Percentiles rank a stretch among this genome's conserved stretches.
Conservation (phyloP, 2,113 vertebrate genomes). For the Pseudolaguvia tuberculata region DNA sequence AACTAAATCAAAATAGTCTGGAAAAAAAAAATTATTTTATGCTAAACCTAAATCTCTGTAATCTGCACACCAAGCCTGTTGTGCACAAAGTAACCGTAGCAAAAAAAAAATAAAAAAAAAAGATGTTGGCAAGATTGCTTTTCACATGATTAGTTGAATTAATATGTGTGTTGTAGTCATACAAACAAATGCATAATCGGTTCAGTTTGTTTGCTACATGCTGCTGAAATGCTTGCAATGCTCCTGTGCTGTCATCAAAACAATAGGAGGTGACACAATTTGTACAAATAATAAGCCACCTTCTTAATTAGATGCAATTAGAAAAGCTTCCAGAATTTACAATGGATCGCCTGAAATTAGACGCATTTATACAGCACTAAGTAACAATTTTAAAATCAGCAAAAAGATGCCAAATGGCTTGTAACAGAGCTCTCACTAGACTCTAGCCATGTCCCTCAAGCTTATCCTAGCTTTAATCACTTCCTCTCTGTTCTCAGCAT, state of each 20-base stretch:
- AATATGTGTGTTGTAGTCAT: background rate
- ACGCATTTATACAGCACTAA: background rate
- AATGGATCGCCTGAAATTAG: background rate
- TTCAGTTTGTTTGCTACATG: background rate
- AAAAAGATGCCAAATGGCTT: conserved; percentile 11
- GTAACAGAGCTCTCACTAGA: background rate
- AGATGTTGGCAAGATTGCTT: background rate
- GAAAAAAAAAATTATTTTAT: background rate
- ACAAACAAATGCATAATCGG: background rate
- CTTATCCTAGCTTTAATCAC: conserved; percentile 21
- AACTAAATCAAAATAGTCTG: background rate
- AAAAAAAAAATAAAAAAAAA: too few species aligned
- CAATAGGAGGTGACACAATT: background rate
- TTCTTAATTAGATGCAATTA: background rate
- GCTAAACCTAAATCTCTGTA: background rate
- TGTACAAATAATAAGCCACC: background rate
- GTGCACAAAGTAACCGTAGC: background rate
- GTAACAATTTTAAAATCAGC: conserved; percentile 5
- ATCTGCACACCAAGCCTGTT: background rate
- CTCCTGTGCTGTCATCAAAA: background rate
- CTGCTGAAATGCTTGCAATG: background rate
- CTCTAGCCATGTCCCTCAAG: conserved; percentile 16
- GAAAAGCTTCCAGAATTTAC: background rate
- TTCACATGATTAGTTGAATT: background rate
- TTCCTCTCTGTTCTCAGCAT: conserved; percentile 10